A percentile compares a stretch with the other conserved stretches of the same genome.
These are phyloP conservation scores for Percina caprodes DNA, from an alignment of 2,113 vertebrate genomes.

Conservation along the genomic window DNA sequence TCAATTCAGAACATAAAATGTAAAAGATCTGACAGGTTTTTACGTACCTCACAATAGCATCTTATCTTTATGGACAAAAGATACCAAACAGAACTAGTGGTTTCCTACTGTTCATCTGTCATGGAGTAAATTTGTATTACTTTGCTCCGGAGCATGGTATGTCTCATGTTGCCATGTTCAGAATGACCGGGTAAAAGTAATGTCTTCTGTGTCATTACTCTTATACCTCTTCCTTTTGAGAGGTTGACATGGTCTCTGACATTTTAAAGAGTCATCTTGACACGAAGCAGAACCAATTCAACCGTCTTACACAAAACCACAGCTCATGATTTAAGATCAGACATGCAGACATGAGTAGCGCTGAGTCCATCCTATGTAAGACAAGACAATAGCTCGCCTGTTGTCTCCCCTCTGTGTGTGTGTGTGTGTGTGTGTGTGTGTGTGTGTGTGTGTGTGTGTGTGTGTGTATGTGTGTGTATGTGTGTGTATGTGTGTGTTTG, in stretches of 20 bases:
- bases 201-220: background rate
- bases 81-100: constrained; percentile 33
- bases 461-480: no score
- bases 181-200: constrained; percentile 15
- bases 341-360: constrained; percentile 48
- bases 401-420: constrained; percentile 54
- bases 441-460: background rate
- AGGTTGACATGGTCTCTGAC: constrained; percentile 12
- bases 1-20: constrained; percentile 58
- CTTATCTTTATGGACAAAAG: constrained; percentile 67
- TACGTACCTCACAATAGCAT: constrained; percentile 48
- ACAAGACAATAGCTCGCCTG: constrained; percentile 74
- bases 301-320: constrained; percentile 39
- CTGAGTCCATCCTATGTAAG: constrained; percentile 27
- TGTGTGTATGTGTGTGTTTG: background rate
- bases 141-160: constrained; percentile 10
- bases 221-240: constrained; percentile 2
- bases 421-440: constrained; percentile 25
- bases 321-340: constrained; percentile 42
- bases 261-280: constrained; percentile 29
- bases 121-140: constrained; percentile 31
- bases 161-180: constrained; percentile 29
- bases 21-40: constrained; percentile 57
- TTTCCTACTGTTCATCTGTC: constrained; percentile 48
- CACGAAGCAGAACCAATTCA: constrained; percentile 31